Evolutionary conservation across 2,113 vertebrate genomes (phyloP).

Genomic region (Megaceryle maxima): DNA sequence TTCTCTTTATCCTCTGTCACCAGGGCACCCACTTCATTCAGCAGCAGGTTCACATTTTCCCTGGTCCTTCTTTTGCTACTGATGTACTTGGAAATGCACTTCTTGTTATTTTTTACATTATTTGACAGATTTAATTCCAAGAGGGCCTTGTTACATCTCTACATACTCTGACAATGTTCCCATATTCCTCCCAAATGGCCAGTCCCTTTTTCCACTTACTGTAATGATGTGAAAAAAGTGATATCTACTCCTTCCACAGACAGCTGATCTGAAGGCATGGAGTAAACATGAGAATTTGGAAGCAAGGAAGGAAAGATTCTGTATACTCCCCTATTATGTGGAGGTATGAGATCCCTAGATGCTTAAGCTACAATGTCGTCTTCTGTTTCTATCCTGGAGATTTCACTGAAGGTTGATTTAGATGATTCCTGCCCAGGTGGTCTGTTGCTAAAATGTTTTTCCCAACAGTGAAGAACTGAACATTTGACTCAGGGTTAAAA

Average conservation of each 20-base stretch:
- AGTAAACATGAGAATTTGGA: neutral
- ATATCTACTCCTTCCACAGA: neutral
- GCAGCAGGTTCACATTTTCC: too few species aligned
- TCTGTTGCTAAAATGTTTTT: neutral
- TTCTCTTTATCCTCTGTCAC: too few species aligned
- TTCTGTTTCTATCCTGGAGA: neutral
- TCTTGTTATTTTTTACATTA: too few species aligned
- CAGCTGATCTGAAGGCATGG: neutral
- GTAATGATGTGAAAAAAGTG: neutral
- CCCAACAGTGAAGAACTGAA: neutral
- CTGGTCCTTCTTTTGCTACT: too few species aligned
- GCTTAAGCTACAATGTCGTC: neutral
- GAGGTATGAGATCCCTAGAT: neutral
- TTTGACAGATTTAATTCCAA: too few species aligned
- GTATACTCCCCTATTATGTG: accelerated
- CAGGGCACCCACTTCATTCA: too few species aligned
- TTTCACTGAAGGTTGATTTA: neutral
- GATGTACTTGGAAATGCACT: too few species aligned
- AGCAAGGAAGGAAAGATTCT: neutral
- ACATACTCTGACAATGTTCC: too few species aligned
- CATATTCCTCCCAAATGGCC: too few species aligned
- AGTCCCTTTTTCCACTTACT: too few species aligned
- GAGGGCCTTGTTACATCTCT: too few species aligned
- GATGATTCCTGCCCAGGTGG: neutral
- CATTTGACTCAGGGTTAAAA: neutral